phyloP scores from a whole-genome alignment of 2,888 invertebrate genomes.

The Nemurella pictetii region DNA sequence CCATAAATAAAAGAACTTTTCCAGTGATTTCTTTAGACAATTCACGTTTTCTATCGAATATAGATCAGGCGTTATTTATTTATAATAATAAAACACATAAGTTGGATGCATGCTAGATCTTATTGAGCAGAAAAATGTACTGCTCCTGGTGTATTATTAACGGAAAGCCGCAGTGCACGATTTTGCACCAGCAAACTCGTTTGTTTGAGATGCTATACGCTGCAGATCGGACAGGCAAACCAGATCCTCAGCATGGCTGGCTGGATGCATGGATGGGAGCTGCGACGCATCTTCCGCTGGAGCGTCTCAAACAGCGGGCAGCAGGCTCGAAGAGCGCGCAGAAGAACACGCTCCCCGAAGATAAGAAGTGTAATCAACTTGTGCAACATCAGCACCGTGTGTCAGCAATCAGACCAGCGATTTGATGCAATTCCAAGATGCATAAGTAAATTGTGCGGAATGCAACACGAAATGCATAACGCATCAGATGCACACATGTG shows the following conservation, averaged over 20 bases:
- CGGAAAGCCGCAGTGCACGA: slow-evolving; percentile 19
- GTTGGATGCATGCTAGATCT: not conserved
- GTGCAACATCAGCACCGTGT: not conserved
- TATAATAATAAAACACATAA: slow-evolving; percentile 9
- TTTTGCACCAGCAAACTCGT: slow-evolving; percentile 3
- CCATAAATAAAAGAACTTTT: slow-evolving; percentile 6
- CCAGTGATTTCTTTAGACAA: slow-evolving; percentile 14
- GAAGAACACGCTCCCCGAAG: not conserved
- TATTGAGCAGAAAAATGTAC: slow-evolving; percentile 1
- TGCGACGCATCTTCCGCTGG: not conserved
- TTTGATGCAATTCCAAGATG: not conserved
- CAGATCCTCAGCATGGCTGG: not conserved
- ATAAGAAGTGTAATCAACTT: not conserved
- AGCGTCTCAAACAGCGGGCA: not conserved
- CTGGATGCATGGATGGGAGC: too few relatives aligned
- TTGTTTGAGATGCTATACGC: not conserved
- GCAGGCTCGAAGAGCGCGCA: not conserved
- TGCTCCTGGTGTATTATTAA: slow-evolving; percentile 15
- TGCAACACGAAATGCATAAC: slow-evolving; percentile 6
- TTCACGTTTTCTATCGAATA: slow-evolving; percentile 22
- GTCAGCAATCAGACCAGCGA: not conserved
- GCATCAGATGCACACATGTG: not conserved
- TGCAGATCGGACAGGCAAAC: not conserved
- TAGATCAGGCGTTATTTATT: slow-evolving; percentile 21
- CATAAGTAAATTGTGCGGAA: not conserved